phyloP scores from a whole-genome alignment of 1,140 invertebrate genomes.

The Physella acuta region DNA sequence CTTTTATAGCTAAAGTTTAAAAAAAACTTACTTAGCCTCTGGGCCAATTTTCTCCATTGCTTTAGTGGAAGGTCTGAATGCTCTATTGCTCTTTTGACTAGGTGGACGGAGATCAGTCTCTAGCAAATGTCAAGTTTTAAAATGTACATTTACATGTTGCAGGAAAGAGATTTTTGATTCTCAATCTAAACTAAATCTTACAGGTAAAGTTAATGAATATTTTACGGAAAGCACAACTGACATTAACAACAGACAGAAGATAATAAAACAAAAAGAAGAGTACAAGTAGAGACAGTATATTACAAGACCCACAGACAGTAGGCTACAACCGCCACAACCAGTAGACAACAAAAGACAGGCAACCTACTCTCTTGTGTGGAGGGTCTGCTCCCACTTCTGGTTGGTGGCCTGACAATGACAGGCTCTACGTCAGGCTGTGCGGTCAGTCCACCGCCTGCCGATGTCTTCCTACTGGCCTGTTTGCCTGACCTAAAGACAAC shows the following conservation, averaged over 20 bases:
- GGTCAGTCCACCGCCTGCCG: too few relatives aligned
- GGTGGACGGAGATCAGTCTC: slow-evolving; percentile 23
- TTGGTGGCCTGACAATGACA: slow-evolving; percentile 1
- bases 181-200: neutral
- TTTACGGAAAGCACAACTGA: neutral
- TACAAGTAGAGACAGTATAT: too few relatives aligned
- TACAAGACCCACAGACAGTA: too few relatives aligned
- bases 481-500: too few relatives aligned
- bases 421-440: too few relatives aligned
- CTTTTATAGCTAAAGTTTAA: neutral
- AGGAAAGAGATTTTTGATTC: neutral
- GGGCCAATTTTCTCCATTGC: slow-evolving; percentile 33
- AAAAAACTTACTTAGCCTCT: slow-evolving; percentile 29
- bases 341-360: too few relatives aligned
- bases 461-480: too few relatives aligned
- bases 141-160: neutral
- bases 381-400: slow-evolving; percentile 8
- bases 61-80: slow-evolving; percentile 29
- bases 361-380: slow-evolving; percentile 1
- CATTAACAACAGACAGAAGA: too few relatives aligned
- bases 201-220: neutral
- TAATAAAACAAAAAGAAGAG: too few relatives aligned
- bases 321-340: too few relatives aligned
- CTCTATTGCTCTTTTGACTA: slow-evolving; percentile 33
- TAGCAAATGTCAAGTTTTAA: too few relatives aligned